Percentiles rank a stretch among this genome's conserved stretches.
Evolutionary conservation across 2,113 vertebrate species (phyloP).

Genomic region (Tupaia chinensis): DNA sequence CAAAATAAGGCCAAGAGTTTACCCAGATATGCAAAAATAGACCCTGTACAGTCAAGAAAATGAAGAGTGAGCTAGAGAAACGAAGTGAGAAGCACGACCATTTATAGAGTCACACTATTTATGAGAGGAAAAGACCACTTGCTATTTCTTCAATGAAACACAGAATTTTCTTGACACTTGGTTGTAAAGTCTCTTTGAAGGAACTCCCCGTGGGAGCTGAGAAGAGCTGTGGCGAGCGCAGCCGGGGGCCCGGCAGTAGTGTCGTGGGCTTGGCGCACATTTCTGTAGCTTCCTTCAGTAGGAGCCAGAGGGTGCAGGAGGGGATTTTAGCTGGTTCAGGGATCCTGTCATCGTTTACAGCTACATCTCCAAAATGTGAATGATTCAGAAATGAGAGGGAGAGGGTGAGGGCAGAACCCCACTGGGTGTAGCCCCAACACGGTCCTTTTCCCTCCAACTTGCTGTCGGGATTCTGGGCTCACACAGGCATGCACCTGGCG

Average conservation of each 20-base stretch:
- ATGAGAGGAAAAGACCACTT: not conserved
- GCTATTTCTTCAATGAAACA: constrained; percentile 13
- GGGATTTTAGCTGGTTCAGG: not conserved
- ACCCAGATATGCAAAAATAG: not conserved
- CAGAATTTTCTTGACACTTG: not conserved
- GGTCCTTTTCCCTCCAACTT: too few species aligned
- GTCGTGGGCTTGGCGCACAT: not conserved
- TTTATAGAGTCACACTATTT: not conserved
- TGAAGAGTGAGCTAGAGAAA: not conserved
- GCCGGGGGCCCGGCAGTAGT: not conserved
- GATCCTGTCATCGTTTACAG: not conserved
- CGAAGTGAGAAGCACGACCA: not conserved
- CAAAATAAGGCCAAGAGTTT: not conserved
- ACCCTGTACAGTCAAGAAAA: not conserved
- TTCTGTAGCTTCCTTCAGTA: not conserved
- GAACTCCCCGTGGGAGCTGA: not conserved
- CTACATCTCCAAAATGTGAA: not conserved
- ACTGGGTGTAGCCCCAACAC: too few species aligned
- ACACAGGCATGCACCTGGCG: too few species aligned
- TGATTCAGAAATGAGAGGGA: too few species aligned
- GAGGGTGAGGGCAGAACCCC: too few species aligned
- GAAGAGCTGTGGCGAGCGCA: not conserved
- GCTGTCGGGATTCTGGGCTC: too few species aligned
- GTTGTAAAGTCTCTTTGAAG: constrained; percentile 24
- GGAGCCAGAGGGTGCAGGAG: not conserved